These are phyloP conservation scores for Apteryx owenii DNA, from an alignment of 2,113 vertebrate genomes.

Conservation along the genomic window DNA sequence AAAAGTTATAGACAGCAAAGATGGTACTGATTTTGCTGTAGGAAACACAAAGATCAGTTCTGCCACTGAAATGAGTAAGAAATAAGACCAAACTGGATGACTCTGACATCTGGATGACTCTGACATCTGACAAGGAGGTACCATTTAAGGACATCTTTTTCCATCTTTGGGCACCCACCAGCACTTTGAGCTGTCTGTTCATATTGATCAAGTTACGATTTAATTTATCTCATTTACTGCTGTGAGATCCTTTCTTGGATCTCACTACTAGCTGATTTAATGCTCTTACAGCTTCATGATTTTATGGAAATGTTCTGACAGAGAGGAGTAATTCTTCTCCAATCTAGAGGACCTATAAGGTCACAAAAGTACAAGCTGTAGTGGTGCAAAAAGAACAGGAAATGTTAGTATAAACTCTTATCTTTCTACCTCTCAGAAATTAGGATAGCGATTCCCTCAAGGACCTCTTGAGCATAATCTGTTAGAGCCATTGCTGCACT, in stretches of 20 bases:
- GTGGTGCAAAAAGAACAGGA: neutral
- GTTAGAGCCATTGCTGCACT: neutral
- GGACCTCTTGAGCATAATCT: neutral
- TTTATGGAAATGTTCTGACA: neutral
- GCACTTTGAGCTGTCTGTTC: neutral
- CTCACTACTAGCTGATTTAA: neutral
- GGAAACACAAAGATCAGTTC: neutral
- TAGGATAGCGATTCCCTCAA: neutral
- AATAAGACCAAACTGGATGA: neutral
- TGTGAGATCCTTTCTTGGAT: neutral
- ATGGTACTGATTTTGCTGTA: neutral
- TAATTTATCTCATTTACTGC: neutral
- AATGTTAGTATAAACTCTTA: neutral
- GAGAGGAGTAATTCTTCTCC: neutral
- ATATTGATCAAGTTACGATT: neutral
- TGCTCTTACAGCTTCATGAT: neutral
- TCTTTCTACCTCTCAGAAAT: neutral
- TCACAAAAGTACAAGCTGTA: neutral
- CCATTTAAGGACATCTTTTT: neutral
- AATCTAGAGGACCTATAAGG: neutral
- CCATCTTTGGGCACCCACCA: neutral
- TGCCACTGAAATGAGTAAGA: neutral
- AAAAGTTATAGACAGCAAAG: neutral
- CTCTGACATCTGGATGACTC: neutral
- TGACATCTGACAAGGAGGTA: neutral